A percentile compares a stretch with the other conserved stretches of the same genome.
Conservation (phyloP, 2,888 invertebrate genomes). For the Drosophila multiciliata region DNA sequence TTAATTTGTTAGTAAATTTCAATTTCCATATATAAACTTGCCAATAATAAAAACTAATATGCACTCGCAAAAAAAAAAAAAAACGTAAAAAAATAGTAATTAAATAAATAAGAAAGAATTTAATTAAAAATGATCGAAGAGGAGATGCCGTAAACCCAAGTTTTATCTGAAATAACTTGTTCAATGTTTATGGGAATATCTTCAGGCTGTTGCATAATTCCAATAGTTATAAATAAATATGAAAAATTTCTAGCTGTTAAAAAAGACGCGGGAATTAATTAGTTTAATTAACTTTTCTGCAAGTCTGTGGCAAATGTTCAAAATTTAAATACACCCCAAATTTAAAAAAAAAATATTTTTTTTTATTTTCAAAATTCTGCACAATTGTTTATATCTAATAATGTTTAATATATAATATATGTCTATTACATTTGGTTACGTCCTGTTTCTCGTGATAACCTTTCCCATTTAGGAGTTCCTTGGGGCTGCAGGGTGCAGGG, state of each 20-base stretch:
- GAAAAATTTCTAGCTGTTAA: not conserved
- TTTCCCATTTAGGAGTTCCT: not conserved
- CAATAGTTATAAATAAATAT: too few species aligned
- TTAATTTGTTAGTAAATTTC: not conserved
- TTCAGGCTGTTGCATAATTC: not conserved
- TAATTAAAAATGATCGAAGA: not conserved
- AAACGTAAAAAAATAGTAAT: not conserved
- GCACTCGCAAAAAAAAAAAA: not conserved
- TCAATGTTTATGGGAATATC: not conserved
- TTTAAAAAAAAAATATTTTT: too few species aligned
- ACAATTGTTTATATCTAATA: too few species aligned
- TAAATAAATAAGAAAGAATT: not conserved
- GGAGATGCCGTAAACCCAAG: not conserved
- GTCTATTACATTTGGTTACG: not conserved
- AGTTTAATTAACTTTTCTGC: not conserved
- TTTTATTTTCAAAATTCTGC: too few species aligned
- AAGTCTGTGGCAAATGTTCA: not conserved
- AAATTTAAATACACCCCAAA: not conserved
- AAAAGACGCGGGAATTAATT: not conserved
- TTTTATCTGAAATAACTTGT: not conserved
- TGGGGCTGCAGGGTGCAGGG: conserved; percentile 20
- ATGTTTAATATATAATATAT: not conserved
- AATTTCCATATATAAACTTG: not conserved
- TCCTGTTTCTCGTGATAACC: not conserved
- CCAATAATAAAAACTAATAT: not conserved